These are phyloP conservation scores for Clarias pachynema DNA, from an alignment of 2,797 vertebrate species.

Conservation along the genomic window DNA sequence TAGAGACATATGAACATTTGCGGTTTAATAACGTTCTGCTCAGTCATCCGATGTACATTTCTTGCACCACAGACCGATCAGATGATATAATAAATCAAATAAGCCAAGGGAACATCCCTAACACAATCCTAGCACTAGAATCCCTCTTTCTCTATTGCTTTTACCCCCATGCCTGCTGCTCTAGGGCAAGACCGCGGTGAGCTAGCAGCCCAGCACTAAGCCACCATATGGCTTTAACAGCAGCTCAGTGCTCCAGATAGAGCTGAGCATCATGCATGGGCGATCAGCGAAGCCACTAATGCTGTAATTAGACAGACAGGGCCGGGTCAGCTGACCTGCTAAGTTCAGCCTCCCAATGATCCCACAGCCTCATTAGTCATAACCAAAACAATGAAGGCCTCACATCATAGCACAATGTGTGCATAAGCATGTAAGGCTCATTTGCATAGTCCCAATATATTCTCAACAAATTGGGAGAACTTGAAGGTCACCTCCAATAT, in stretches of 20 bases:
- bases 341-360: constrained; percentile 50
- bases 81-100: constrained; percentile 23
- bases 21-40: background rate
- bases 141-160: constrained; percentile 10
- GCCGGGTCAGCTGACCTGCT: constrained; percentile 56
- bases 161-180: constrained; percentile 24
- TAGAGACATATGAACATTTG: background rate
- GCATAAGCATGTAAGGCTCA: constrained; percentile 35
- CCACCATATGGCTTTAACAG: constrained; percentile 56
- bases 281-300: constrained; percentile 56
- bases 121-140: constrained; percentile 9
- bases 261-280: constrained; percentile 51
- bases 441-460: constrained; percentile 41
- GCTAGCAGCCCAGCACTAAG: constrained; percentile 50
- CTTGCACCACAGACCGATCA: background rate
- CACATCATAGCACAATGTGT: constrained; percentile 47
- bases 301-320: constrained; percentile 60
- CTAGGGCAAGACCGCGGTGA: constrained; percentile 29
- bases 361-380: constrained; percentile 57
- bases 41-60: background rate
- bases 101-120: constrained; percentile 14
- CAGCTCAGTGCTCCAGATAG: constrained; percentile 52
- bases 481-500: constrained; percentile 28
- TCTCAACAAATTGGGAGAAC: constrained; percentile 30
- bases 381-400: constrained; percentile 51